Evolutionary conservation across 2,888 invertebrate genomes (phyloP), one percentile per base, ranked within the genome.

Genomic region (Crioceris asparagi): DNA sequence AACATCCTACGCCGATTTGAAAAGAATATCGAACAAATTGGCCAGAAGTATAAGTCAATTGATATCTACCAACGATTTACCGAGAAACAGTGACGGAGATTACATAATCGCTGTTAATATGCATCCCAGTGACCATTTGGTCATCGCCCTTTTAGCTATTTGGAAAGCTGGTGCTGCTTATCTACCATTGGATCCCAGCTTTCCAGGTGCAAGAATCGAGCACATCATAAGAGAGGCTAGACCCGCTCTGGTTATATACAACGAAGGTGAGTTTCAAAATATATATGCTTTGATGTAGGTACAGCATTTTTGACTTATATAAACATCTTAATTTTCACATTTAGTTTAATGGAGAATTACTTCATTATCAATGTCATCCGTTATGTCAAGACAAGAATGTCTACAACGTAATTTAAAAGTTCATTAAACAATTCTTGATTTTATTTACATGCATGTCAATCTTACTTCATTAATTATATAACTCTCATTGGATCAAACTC

Each of bases 81-180:
- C 68, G 0, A 51, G 67, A 8, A 81, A 83, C 56, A 57, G 64
- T 3, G 84, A 85, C 57, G 77, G 78, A 0, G 81, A 85, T 57
- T 78, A 64, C 50, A 75, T 86, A 8, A 69, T 88, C 0, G 85
- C 83, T 1, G 80, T 88, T 0, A 83, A 82, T 54, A 77, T 88
- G 77, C 74, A 75, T 45, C 87, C 88, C 0, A 75, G 80, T 2
- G 79, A 83, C 51, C 71, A 65, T 23, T 57, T 83, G 38, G 71
- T 87, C 6, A 67, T 74, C 18, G 65, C 78, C 0, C 62, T 91
- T 14, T 60, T 90, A 42, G 77, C 83, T 1, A 75, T 81, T 34
- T 78, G 85, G 75, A 87, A 88, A 64, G 70, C 81, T 0, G 88
- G 90, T 0, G 83, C 82, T 11, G 83, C 87, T 0, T 91, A 91